These are phyloP conservation scores for Metellina segmentata DNA, from an alignment of 2,888 invertebrate species.

Conservation along the genomic window DNA sequence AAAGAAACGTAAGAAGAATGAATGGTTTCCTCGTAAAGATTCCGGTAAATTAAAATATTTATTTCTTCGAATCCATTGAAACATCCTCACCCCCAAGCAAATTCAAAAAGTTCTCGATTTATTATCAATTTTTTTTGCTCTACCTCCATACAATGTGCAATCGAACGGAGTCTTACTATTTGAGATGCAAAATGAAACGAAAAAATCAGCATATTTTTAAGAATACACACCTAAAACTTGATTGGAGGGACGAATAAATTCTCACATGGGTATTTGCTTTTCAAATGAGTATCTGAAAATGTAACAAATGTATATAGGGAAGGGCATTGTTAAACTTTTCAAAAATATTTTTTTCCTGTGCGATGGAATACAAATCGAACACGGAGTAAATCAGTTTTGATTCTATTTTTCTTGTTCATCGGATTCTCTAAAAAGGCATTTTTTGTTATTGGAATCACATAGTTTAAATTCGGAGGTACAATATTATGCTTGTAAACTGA, in stretches of 20 bases:
- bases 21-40: not conserved
- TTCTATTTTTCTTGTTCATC: not conserved
- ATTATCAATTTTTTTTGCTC: not conserved
- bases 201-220: not conserved
- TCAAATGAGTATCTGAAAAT: not conserved
- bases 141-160: no score
- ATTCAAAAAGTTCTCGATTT: not conserved
- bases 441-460: not conserved
- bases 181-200: not conserved
- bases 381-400: not conserved
- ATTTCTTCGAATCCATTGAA: not conserved
- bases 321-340: not conserved
- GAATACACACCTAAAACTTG: not conserved
- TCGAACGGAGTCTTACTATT: not conserved
- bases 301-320: not conserved
- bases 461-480: not conserved
- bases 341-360: not conserved
- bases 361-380: not conserved
- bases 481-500: not conserved
- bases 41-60: not conserved
- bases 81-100: not conserved
- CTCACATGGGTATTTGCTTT: not conserved
- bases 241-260: not conserved
- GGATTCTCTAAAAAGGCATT: not conserved
- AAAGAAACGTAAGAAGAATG: not conserved